A percentile compares a stretch with the other conserved stretches of the same genome.
These are phyloP conservation scores for Periparus ater DNA, from an alignment of 2,797 vertebrate genomes.

Conservation along the genomic window DNA sequence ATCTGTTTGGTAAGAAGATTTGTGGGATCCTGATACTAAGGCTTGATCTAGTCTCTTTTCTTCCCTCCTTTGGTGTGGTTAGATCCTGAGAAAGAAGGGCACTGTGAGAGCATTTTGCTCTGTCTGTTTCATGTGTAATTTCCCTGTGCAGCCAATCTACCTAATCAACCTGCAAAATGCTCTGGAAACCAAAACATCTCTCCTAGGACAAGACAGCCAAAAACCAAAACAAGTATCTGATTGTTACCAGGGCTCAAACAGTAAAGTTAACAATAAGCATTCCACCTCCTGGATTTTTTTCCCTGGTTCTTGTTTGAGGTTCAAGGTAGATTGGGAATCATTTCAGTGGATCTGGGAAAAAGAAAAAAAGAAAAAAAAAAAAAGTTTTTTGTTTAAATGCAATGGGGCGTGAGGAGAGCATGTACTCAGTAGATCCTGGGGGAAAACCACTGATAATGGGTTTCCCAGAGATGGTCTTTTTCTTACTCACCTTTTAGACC, in stretches of 20 bases:
- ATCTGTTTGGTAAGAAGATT: neutral
- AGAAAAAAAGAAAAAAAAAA: too few species aligned
- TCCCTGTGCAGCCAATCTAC: neutral
- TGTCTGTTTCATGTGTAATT: neutral
- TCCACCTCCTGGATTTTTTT: neutral
- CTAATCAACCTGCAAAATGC: neutral
- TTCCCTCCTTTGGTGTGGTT: neutral
- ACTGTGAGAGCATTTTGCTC: neutral
- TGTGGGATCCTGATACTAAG: neutral
- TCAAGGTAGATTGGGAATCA: neutral
- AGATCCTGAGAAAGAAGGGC: neutral
- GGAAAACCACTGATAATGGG: neutral
- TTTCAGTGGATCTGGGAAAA: neutral
- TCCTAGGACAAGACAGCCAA: neutral
- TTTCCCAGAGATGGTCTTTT: constrained; percentile 3
- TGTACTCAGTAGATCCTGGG: neutral
- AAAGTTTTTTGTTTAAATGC: neutral
- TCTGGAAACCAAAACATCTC: neutral
- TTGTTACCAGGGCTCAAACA: neutral
- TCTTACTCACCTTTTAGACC: neutral
- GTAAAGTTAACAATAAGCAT: neutral
- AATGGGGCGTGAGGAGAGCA: neutral
- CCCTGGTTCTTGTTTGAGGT: neutral
- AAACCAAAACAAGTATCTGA: neutral
- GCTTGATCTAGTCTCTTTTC: neutral